Conservation (phyloP, 2,888 invertebrate species). For the Dryobotodes eremita region DNA sequence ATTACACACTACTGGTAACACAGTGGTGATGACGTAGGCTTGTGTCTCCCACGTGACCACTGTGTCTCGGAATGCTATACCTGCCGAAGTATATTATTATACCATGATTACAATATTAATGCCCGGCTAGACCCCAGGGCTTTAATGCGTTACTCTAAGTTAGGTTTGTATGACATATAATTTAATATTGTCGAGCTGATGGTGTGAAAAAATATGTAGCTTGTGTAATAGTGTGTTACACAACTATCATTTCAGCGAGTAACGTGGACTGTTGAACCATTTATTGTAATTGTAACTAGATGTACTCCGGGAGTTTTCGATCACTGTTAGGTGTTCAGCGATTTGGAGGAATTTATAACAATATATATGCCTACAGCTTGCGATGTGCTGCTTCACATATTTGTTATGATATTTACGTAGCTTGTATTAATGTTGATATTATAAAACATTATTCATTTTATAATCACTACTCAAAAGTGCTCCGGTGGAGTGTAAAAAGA, state of each 20-base stretch:
- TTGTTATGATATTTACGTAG: slow-evolving; percentile 2
- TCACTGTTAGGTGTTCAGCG: slow-evolving; percentile 3
- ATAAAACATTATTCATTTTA: slow-evolving; percentile 14
- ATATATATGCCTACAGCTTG: background rate
- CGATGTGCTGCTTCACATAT: slow-evolving; percentile 5
- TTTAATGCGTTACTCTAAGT: too few species aligned
- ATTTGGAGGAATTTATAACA: background rate
- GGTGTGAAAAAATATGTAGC: too few species aligned
- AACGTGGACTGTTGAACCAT: slow-evolving; percentile 9
- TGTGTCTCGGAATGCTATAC: too few species aligned
- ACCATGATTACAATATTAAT: too few species aligned
- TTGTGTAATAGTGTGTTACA: background rate
- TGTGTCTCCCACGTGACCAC: too few species aligned
- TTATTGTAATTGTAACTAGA: slow-evolving; percentile 14
- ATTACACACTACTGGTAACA: too few species aligned
- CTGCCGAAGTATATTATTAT: too few species aligned
- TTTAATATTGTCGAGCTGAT: too few species aligned
- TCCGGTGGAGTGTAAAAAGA: slow-evolving; percentile 34
- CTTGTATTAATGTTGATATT: background rate
- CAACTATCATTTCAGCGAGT: background rate
- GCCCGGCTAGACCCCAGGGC: too few species aligned
- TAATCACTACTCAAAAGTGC: slow-evolving; percentile 33
- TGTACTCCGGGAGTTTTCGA: slow-evolving; percentile 11
- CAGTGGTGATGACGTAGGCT: too few species aligned
- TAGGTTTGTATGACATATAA: too few species aligned